Conservation (phyloP, 1,140 invertebrate genomes). For the Bombus polaris region DNA sequence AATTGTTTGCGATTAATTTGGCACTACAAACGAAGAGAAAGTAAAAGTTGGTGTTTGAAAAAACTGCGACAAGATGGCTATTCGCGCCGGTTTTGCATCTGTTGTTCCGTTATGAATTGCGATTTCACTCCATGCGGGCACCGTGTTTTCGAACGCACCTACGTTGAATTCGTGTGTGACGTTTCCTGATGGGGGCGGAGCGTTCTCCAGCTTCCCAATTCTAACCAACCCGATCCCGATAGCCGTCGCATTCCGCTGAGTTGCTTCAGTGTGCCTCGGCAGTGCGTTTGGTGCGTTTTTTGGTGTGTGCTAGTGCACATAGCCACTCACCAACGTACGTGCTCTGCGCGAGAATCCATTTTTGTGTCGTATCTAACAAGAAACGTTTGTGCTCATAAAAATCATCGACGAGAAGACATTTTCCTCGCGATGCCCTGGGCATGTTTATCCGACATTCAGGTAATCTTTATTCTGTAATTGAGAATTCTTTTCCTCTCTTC, state of each 20-base stretch:
- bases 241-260: conserved; percentile 68
- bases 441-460: conserved; percentile 77
- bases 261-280: conserved; percentile 56
- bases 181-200: conserved; percentile 69
- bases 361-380: conserved; percentile 44
- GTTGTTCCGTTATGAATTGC: conserved; percentile 18
- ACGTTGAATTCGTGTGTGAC: conserved; percentile 51
- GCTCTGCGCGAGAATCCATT: conserved; percentile 35
- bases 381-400: conserved; percentile 28
- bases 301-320: conserved; percentile 37
- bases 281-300: conserved; percentile 53
- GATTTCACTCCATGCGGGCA: conserved; percentile 27
- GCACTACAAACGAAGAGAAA: conserved; percentile 15
- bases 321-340: conserved; percentile 44
- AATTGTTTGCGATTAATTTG: conserved; percentile 39
- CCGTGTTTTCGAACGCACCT: conserved; percentile 53
- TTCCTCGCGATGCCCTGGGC: conserved; percentile 72
- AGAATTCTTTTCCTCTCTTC: background rate
- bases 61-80: conserved; percentile 59
- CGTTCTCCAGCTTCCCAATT: conserved; percentile 65
- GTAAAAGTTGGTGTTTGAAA: conserved; percentile 55
- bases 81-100: conserved; percentile 57
- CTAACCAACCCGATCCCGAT: conserved; percentile 70
- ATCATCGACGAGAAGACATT: conserved; percentile 39
- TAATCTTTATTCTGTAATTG: conserved; percentile 58